Conservation (phyloP, 2,888 invertebrate genomes). For the Gastracanthus pulcherrimus region DNA sequence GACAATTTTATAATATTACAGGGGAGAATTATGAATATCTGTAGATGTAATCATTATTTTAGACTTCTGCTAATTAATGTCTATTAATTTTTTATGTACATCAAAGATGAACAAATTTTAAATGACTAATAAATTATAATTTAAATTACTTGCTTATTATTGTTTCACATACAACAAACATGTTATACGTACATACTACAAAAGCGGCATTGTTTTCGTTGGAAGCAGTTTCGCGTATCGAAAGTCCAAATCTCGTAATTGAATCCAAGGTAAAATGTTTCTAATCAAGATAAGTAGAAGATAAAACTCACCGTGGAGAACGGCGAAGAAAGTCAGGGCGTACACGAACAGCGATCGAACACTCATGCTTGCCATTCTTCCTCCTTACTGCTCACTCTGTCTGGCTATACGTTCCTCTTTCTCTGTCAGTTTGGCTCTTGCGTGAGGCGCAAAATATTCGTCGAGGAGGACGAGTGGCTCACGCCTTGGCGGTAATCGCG, state of each 20-base stretch:
- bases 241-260: neutral
- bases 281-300: neutral
- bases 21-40: no score
- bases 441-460: neutral
- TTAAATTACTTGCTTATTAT: no score
- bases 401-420: neutral
- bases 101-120: no score
- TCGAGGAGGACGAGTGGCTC: neutral
- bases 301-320: conserved; percentile 70
- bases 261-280: neutral
- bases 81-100: neutral
- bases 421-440: neutral
- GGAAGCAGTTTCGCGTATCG: neutral
- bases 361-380: conserved; percentile 62
- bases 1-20: no score
- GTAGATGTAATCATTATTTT: no score
- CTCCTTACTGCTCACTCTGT: conserved; percentile 1
- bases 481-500: conserved; percentile 6
- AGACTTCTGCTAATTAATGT: no score
- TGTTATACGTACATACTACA: neutral
- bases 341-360: conserved; percentile 69
- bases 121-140: no score
- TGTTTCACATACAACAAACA: neutral
- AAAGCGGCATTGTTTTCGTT: no score
- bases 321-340: conserved; percentile 67